phyloP scores from a whole-genome alignment of 2,888 invertebrate species.

The Caenorhabditis imperialis region DNA sequence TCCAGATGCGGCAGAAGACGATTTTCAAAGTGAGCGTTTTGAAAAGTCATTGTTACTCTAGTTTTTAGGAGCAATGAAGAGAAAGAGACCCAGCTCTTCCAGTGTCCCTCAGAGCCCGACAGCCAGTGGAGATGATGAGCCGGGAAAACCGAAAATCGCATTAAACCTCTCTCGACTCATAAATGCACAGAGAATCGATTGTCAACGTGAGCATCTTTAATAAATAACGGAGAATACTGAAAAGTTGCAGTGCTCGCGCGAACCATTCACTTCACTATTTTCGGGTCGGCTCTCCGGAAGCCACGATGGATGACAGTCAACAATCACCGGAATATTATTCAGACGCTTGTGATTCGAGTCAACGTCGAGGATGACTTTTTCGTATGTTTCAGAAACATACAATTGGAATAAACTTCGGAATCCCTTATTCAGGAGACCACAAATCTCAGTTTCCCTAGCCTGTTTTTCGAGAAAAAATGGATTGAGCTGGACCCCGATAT shows the following conservation, averaged over 20 bases:
- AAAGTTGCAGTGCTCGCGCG: slow-evolving; percentile 49
- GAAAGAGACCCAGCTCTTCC: background rate
- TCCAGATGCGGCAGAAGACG: slow-evolving; percentile 13
- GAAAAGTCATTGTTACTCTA: background rate
- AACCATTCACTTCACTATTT: slow-evolving; percentile 56
- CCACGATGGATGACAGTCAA: slow-evolving; percentile 60
- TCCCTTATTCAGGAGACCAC: slow-evolving; percentile 62
- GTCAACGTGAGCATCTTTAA: slow-evolving; percentile 7
- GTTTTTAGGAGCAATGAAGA: slow-evolving; percentile 29
- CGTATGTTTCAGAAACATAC: no score
- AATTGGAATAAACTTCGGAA: no score
- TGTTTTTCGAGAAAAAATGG: slow-evolving; percentile 67
- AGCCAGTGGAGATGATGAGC: background rate
- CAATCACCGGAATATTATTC: slow-evolving; percentile 31
- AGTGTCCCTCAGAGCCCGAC: background rate
- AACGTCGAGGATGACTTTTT: slow-evolving; percentile 65
- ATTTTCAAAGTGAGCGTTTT: slow-evolving; percentile 16
- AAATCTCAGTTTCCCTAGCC: slow-evolving; percentile 54
- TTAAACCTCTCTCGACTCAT: slow-evolving; percentile 10
- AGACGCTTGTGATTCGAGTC: slow-evolving; percentile 67
- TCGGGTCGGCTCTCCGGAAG: slow-evolving; percentile 53
- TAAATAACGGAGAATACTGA: background rate
- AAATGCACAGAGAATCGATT: slow-evolving; percentile 15
- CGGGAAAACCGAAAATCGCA: slow-evolving; percentile 1
- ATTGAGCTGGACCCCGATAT: slow-evolving; percentile 52